Evolutionary conservation across 1,140 invertebrate species (phyloP).

Genomic region (Anoplolepis gracilipes): DNA sequence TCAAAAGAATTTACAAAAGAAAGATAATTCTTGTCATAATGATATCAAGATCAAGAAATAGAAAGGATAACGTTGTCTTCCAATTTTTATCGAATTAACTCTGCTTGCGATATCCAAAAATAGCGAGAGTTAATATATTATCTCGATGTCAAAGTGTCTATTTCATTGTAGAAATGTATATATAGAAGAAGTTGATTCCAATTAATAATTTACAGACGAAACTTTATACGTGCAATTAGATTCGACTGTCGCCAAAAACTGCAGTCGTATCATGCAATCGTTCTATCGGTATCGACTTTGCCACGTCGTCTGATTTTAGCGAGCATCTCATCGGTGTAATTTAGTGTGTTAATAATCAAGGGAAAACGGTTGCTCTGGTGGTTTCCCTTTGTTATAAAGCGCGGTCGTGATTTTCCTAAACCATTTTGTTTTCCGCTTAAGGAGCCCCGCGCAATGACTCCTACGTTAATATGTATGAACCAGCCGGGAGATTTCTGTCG

Average conservation of each 20-base stretch:
- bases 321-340: slow-evolving; percentile 10
- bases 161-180: neutral
- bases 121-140: neutral
- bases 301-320: neutral
- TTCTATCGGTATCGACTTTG: neutral
- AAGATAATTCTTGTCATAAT: neutral
- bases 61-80: neutral
- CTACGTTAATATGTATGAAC: slow-evolving; percentile 59
- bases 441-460: slow-evolving; percentile 39
- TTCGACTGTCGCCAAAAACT: neutral
- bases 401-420: slow-evolving; percentile 14
- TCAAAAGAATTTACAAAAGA: neutral
- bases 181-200: neutral
- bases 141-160: neutral
- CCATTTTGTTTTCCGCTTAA: slow-evolving; percentile 49
- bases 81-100: neutral
- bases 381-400: slow-evolving; percentile 5
- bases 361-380: neutral
- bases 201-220: neutral
- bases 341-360: slow-evolving; percentile 21
- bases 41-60: neutral
- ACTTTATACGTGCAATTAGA: no score
- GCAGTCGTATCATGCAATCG: neutral
- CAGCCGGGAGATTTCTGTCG: slow-evolving; percentile 31
- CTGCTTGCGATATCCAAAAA: neutral